Conservation (phyloP, 2,888 invertebrate species). For the Drosophila limbata region DNA sequence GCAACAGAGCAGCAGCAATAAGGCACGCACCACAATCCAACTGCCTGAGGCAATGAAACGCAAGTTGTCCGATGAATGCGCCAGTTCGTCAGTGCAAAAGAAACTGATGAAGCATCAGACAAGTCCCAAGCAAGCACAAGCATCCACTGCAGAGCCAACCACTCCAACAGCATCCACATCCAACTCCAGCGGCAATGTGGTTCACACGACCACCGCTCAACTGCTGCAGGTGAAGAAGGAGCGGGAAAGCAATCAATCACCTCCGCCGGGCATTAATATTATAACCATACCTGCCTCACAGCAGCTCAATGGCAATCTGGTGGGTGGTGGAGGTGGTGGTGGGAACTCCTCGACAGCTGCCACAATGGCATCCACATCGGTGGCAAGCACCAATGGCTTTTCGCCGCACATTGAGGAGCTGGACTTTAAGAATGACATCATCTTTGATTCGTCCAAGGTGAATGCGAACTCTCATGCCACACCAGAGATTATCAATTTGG, state of each 20-base stretch:
- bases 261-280: constrained; percentile 79
- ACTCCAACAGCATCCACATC: constrained; percentile 12
- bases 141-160: constrained; percentile 35
- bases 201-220: constrained; percentile 73
- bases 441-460: constrained; percentile 72
- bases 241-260: constrained; percentile 62
- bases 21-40: constrained; percentile 75
- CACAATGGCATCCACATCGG: constrained; percentile 76
- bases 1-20: constrained; percentile 23
- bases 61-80: constrained; percentile 76
- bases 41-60: constrained; percentile 81
- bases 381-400: constrained; percentile 80
- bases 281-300: constrained; percentile 81
- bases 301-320: constrained; percentile 60
- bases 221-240: constrained; percentile 80
- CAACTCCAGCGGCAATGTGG: constrained; percentile 35
- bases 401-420: constrained; percentile 82
- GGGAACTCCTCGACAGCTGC: constrained; percentile 76
- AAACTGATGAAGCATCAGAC: constrained; percentile 43
- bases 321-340: constrained; percentile 36
- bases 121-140: constrained; percentile 46
- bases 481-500: constrained; percentile 81
- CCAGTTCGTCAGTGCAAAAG: constrained; percentile 31
- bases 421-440: constrained; percentile 83
- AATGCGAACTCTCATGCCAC: constrained; percentile 45